These are phyloP conservation scores for Morone chrysops DNA, from an alignment of 2,113 vertebrate species.

Conservation along the genomic window DNA sequence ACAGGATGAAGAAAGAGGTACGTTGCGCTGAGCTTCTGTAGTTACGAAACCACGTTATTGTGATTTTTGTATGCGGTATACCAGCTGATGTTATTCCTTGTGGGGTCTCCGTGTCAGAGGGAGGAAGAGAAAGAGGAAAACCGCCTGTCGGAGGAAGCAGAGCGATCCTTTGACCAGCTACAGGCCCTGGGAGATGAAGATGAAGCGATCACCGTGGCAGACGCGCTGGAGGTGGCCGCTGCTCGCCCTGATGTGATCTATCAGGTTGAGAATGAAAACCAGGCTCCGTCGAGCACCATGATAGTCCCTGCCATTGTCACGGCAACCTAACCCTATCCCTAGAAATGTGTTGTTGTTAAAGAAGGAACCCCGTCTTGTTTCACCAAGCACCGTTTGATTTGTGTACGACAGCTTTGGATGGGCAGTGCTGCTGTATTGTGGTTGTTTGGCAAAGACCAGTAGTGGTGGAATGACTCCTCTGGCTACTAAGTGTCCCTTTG, in stretches of 20 bases:
- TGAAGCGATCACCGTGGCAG: conserved; percentile 62
- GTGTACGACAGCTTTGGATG: conserved; percentile 43
- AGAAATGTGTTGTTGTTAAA: conserved; percentile 31
- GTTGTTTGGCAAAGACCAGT: conserved; percentile 16
- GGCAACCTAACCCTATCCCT: conserved; percentile 77
- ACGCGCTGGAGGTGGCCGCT: conserved; percentile 79
- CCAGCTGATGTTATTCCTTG: neutral
- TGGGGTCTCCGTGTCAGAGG: conserved; percentile 78
- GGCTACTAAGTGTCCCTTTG: conserved; percentile 23
- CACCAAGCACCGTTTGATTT: conserved; percentile 67
- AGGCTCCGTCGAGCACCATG: conserved; percentile 47
- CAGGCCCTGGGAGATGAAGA: conserved; percentile 78
- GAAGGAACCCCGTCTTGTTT: conserved; percentile 56
- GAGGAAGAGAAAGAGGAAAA: conserved; percentile 92
- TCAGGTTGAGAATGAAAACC: conserved; percentile 85
- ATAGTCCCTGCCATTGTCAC: conserved; percentile 74
- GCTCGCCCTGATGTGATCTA: conserved; percentile 86
- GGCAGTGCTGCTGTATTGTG: conserved; percentile 47
- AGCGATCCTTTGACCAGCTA: conserved; percentile 86
- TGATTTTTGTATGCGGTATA: neutral
- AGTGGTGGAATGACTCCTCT: neutral
- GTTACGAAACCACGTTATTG: too few species aligned
- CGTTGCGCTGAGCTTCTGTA: conserved; percentile 20
- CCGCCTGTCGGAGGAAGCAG: conserved; percentile 91
- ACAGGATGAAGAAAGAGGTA: conserved; percentile 97